Evolutionary conservation across 2,113 vertebrate genomes (phyloP).

Genomic region (Orycteropus afer): DNA sequence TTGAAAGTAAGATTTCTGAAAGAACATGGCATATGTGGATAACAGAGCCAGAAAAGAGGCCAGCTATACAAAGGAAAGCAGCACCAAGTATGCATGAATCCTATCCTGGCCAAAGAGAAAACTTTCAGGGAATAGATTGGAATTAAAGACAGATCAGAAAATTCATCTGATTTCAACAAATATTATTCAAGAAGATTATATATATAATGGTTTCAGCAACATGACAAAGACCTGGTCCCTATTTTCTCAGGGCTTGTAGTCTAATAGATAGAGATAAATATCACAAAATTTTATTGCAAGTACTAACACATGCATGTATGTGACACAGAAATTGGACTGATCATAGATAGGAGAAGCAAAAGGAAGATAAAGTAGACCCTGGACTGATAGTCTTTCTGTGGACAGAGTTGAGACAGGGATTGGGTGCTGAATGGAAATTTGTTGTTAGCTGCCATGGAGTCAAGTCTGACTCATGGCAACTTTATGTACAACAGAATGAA

Average conservation of each 20-base stretch:
- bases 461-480: background rate
- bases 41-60: background rate
- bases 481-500: background rate
- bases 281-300: background rate
- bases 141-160: background rate
- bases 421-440: background rate
- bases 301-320: fast-evolving
- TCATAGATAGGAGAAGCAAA: background rate
- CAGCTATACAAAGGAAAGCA: background rate
- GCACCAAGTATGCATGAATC: fast-evolving
- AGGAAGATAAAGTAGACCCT: background rate
- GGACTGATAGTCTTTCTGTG: background rate
- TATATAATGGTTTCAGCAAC: background rate
- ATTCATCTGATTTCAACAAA: background rate
- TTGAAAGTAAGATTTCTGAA: background rate
- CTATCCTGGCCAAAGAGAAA: background rate
- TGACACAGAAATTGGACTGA: background rate
- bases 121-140: background rate
- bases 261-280: background rate
- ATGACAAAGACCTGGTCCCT: background rate
- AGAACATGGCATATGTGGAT: fast-evolving
- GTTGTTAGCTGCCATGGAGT: background rate
- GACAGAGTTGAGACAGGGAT: no score
- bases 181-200: no score
- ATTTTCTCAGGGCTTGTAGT: background rate